A percentile compares a stretch with the other conserved stretches of the same genome.
These are phyloP conservation scores for Pollenia angustigena DNA, from an alignment of 2,888 invertebrate species.

Conservation along the genomic window DNA sequence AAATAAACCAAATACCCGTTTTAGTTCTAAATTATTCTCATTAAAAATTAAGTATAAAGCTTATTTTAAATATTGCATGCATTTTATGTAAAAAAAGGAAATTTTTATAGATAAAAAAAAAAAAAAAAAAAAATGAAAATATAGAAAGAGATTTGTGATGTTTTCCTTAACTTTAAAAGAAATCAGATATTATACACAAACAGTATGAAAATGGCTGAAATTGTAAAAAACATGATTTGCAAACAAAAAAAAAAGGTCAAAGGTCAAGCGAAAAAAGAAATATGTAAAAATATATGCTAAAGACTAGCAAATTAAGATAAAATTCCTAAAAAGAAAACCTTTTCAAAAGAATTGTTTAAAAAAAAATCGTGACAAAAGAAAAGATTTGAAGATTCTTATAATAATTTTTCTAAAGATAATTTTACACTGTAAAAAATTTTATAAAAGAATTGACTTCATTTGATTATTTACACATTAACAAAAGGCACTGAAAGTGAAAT, in stretches of 20 bases:
- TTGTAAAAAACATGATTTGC: too few relatives aligned
- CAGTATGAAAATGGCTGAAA: too few relatives aligned
- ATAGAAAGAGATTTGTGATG: background rate
- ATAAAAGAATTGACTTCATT: slow-evolving; percentile 37
- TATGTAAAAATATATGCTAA: too few relatives aligned
- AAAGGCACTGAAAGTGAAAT: slow-evolving; percentile 50
- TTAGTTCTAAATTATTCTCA: background rate
- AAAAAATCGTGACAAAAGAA: background rate
- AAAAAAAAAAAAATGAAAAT: background rate
- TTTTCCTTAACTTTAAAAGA: too few relatives aligned
- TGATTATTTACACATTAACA: slow-evolving; percentile 61
- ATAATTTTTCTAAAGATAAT: slow-evolving; percentile 37
- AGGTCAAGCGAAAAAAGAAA: too few relatives aligned
- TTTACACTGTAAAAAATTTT: slow-evolving; percentile 42
- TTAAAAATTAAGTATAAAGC: background rate
- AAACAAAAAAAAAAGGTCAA: too few relatives aligned
- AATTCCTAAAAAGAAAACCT: background rate
- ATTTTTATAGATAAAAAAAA: background rate
- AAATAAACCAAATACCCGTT: slow-evolving; percentile 13
- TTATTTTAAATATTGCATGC: background rate
- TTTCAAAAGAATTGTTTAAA: background rate
- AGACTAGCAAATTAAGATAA: background rate
- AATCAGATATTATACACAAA: too few relatives aligned
- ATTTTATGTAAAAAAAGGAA: background rate
- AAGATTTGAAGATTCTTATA: slow-evolving; percentile 27